phyloP scores from a whole-genome alignment of 2,797 vertebrate species.

The Typhlichthys eigenmanni region DNA sequence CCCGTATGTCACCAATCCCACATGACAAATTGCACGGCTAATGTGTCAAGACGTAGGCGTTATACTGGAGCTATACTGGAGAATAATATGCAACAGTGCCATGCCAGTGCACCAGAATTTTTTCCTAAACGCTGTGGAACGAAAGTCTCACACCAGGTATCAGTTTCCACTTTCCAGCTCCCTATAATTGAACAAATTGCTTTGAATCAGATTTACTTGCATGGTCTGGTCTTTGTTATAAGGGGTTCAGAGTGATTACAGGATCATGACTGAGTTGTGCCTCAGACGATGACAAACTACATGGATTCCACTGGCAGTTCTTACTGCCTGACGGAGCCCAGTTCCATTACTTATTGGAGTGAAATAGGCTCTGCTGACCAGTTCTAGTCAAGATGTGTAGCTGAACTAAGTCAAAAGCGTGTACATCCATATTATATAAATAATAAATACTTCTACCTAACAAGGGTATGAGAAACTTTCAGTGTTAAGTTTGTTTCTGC shows the following conservation, averaged over 20 bases:
- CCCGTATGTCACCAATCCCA: not conserved
- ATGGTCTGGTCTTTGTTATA: constrained; percentile 68
- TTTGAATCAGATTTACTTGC: constrained; percentile 71
- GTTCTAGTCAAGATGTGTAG: constrained; percentile 20
- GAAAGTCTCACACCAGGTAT: constrained; percentile 65
- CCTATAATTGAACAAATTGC: constrained; percentile 76
- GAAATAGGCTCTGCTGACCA: constrained; percentile 12
- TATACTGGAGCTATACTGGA: constrained; percentile 7
- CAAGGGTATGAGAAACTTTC: too few species aligned
- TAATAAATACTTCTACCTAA: too few species aligned
- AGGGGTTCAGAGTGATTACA: constrained; percentile 58
- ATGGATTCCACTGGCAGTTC: constrained; percentile 54
- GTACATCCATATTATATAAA: constrained; percentile 1
- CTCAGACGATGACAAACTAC: constrained; percentile 67
- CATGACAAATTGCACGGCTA: constrained; percentile 15
- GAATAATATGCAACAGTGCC: constrained; percentile 13
- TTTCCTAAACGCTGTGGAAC: constrained; percentile 65
- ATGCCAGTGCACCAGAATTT: constrained; percentile 32
- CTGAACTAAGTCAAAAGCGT: constrained; percentile 10
- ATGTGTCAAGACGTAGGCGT: constrained; percentile 30
- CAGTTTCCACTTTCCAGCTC: constrained; percentile 70
- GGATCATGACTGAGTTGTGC: constrained; percentile 63
- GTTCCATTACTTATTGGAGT: constrained; percentile 19
- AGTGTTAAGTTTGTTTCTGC: too few species aligned
- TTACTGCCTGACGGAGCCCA: constrained; percentile 19